These are phyloP conservation scores for Calephelis nemesis DNA, from an alignment of 1,140 invertebrate species.

Conservation along the genomic window DNA sequence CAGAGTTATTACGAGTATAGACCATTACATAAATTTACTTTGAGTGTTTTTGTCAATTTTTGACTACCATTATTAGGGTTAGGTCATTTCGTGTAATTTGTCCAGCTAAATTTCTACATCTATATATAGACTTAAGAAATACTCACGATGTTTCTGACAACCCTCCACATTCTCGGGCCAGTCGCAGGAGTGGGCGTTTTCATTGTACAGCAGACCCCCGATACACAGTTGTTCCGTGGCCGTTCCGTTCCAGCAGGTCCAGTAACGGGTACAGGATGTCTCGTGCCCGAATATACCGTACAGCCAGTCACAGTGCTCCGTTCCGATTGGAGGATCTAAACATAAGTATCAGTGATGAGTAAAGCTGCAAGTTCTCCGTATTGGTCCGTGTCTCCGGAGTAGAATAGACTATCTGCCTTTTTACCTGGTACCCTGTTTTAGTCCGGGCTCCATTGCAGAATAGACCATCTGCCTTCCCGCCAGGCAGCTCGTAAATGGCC, in stretches of 20 bases:
- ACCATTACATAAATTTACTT: no score
- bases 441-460: no score
- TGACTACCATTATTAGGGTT: no score
- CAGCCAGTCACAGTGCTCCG: constrained; percentile 94
- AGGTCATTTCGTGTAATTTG: no score
- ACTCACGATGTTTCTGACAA: constrained; percentile 95
- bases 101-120: neutral
- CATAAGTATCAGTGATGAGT: neutral
- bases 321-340: constrained; percentile 88
- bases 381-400: no score
- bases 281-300: constrained; percentile 96
- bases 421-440: no score
- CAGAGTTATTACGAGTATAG: no score
- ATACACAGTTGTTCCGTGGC: constrained; percentile 96
- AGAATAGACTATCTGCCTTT: no score
- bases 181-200: constrained; percentile 93
- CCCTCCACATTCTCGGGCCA: constrained; percentile 96
- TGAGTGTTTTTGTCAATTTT: no score
- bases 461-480: no score
- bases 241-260: constrained; percentile 97
- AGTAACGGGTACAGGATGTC: constrained; percentile 94
- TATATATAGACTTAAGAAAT: constrained; percentile 1
- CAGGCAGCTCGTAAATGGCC: no score
- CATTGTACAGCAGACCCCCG: constrained; percentile 94
- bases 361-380: neutral